These are phyloP conservation scores for Eonycteris spelaea DNA, from an alignment of 2,113 vertebrate genomes.

Conservation along the genomic window DNA sequence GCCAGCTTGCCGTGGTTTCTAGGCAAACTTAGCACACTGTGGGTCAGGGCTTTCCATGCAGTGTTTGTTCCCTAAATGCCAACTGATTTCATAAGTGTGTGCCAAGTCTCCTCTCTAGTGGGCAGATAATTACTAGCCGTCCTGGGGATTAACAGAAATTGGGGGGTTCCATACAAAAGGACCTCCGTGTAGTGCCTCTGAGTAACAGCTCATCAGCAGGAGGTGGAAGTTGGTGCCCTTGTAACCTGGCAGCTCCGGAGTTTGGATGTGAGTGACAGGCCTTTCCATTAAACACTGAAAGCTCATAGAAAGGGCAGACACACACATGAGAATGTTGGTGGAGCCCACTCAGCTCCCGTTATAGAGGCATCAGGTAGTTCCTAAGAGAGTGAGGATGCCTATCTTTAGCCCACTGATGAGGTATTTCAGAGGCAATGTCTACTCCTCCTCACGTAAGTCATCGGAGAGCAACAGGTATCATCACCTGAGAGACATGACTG, in stretches of 20 bases:
- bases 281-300: not conserved
- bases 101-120: not conserved
- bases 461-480: not conserved
- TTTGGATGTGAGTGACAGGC: not conserved
- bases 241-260: not conserved
- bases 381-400: not conserved
- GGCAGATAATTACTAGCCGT: not conserved
- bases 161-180: not conserved
- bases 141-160: not conserved
- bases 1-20: not conserved
- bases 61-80: not conserved
- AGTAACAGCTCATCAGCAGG: not conserved
- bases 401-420: slow-evolving; percentile 27
- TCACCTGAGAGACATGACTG: not conserved
- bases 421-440: not conserved
- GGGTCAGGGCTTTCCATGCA: not conserved
- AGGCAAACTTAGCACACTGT: not conserved
- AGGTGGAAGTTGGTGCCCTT: not conserved
- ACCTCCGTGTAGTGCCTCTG: not conserved
- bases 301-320: slow-evolving; percentile 2
- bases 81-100: not conserved
- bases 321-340: not conserved
- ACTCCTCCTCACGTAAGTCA: not conserved
- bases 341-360: not conserved
- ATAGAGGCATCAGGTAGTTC: not conserved